Evolutionary conservation across 1,140 invertebrate species (phyloP).

Genomic region (Propsilocerus akamusi): DNA sequence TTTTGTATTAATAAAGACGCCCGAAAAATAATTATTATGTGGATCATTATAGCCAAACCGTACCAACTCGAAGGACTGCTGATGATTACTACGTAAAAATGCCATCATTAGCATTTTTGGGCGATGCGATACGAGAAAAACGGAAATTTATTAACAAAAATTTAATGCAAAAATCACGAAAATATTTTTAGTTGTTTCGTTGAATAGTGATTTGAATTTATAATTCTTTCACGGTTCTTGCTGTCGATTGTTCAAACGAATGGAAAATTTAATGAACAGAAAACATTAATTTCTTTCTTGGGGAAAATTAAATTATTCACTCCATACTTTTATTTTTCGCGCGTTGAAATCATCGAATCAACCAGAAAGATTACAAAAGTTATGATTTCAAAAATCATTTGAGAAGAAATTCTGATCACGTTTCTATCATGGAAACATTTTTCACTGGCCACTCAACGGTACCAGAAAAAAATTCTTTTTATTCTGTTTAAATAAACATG

Average conservation of each 20-base stretch:
- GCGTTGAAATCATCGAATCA: too few species aligned
- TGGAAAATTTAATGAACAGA: slow-evolving; percentile 2
- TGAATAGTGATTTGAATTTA: slow-evolving; percentile 4
- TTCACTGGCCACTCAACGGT: neutral
- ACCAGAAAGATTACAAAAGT: too few species aligned
- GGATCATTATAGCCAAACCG: neutral
- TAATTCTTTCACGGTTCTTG: neutral
- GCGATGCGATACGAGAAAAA: too few species aligned
- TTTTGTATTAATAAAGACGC: neutral
- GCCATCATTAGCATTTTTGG: neutral
- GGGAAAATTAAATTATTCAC: too few species aligned
- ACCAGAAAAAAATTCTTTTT: neutral
- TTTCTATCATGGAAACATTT: neutral
- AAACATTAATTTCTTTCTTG: neutral
- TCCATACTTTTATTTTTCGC: too few species aligned
- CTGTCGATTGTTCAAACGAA: neutral
- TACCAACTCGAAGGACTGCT: neutral
- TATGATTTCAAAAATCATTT: too few species aligned
- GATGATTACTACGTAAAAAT: neutral
- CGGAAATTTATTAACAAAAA: too few species aligned
- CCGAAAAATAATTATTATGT: neutral
- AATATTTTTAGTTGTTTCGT: neutral
- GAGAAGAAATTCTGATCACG: neutral
- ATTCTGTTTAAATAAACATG: too few species aligned
- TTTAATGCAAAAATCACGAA: neutral